Evolutionary conservation across 1,140 invertebrate species (phyloP), one percentile per base, ranked within the genome.

Genomic region (Drosophila paulistorum): DNA sequence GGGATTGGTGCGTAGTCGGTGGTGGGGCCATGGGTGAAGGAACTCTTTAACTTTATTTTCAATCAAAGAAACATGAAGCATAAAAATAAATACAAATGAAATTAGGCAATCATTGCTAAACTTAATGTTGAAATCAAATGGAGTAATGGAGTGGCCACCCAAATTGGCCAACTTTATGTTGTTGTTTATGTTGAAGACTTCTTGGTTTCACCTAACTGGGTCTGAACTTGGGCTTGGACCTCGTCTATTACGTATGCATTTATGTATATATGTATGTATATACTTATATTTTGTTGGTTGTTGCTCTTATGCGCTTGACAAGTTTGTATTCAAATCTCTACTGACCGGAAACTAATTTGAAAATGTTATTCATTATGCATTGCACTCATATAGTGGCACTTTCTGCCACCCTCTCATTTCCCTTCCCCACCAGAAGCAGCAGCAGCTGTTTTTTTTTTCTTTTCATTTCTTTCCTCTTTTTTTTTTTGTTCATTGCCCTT

Each of bases 261-360:
- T 30, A 30, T 7, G 6, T 30, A 30, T 30, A 1, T 30, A 30
- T 30, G 3, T 7, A 45, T n/a, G 7, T 14, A 17, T n/a, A 45
- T 48, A 20, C 14, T 51, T 64, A 42, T 7, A 30, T 30, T 30
- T 30, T 65, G 17, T 17, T 20, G 33, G 68, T 37, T 54, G 57
- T 55, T 78, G 58, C 51, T 51, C 70, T 71, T 45, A 77, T 82
- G 68, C 79, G 75, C 83, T 87, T 63, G 79, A 87, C 72, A 79
- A 66, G 70, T 76, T 59, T 74, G 79, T 79, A 79, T 79, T 83
- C 72, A 89, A 90, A 87, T 90, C 80, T 87, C 81, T 77, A 74
- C 84, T 87, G 84, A 87, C 84, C 84, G 84, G 84, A 89, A 87
- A 90, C 84, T 87, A 87, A 87, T 87, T 87, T 84, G 80, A 87